phyloP scores from a whole-genome alignment of 2,888 invertebrate genomes.

The Drosophila borealis region DNA sequence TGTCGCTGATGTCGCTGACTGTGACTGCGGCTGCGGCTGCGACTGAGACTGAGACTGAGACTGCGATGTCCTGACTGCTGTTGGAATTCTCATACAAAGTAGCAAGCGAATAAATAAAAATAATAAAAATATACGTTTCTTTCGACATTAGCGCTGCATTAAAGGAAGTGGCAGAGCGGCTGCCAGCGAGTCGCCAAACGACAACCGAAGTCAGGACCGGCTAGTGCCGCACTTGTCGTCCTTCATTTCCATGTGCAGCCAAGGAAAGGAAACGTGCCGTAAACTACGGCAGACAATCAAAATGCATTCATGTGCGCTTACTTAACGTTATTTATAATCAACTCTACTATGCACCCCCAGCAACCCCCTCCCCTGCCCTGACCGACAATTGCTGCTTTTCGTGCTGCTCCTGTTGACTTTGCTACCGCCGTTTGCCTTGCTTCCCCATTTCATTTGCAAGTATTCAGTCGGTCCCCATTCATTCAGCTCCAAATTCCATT shows the following conservation, averaged over 20 bases:
- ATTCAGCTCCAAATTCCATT: slow-evolving; percentile 66
- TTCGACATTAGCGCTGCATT: slow-evolving; percentile 72
- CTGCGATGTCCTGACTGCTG: slow-evolving; percentile 43
- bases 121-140: slow-evolving; percentile 60
- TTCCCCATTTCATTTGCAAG: slow-evolving; percentile 26
- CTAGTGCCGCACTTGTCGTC: slow-evolving; percentile 54
- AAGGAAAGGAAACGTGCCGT: slow-evolving; percentile 66
- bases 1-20: slow-evolving; percentile 27
- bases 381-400: background rate
- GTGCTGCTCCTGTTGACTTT: slow-evolving; percentile 2
- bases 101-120: slow-evolving; percentile 70
- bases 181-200: slow-evolving; percentile 30
- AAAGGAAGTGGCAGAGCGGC: slow-evolving; percentile 64
- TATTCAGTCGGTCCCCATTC: slow-evolving; percentile 54
- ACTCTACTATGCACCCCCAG: slow-evolving; percentile 34
- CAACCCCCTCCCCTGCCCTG: background rate
- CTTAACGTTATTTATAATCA: slow-evolving; percentile 77
- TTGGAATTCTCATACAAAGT: slow-evolving; percentile 66
- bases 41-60: background rate
- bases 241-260: slow-evolving; percentile 51
- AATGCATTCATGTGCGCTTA: slow-evolving; percentile 79
- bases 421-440: slow-evolving; percentile 4
- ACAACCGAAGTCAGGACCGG: slow-evolving; percentile 14
- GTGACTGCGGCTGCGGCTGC: background rate
- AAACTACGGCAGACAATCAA: slow-evolving; percentile 76